Evolutionary conservation across 1,140 invertebrate genomes (phyloP), one percentile per base, ranked within the genome.

Genomic region (Pararge aegeria): DNA sequence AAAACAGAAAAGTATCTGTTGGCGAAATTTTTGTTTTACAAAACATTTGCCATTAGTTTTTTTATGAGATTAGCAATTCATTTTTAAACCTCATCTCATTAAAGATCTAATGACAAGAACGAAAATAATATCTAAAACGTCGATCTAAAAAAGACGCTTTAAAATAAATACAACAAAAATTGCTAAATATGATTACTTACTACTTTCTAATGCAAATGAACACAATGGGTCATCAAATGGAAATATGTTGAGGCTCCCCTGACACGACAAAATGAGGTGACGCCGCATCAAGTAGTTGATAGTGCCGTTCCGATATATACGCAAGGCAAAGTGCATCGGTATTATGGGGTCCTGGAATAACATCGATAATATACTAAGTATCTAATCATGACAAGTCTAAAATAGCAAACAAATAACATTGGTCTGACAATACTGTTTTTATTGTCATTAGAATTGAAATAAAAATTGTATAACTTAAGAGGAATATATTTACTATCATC

Each of bases 191-290:
- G 15, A 61, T 70, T 91, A 96, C 96, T 97, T 92, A 97, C 97
- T 97, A 92, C 96, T 97, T 92, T 98, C 97, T 92, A 98, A 95
- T 68, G 96, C 95, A 91, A 98, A 98, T 89, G 95, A 96, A 93
- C 97, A 98, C 87, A 95, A 93, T 66, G 97, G 97, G 92, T 97
- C 96, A 90, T 98, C 97, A 90, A 98, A 98, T 65, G 97, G 97
- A 90, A 98, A 98, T 90, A 98, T 97, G 85, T 97, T 96, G 66
- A 98, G 93, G 88, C 96, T 94, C 78, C 97, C 97, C 90, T 97
- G 95, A 90, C 97, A 98, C 57, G 96, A 97, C 70, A 98, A 90
- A 68, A 97, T 97, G 66, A 98, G 93, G 88, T 97, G 96, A 73
- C 96, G 93, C 87, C 96, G 93, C 94, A 97, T 97, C 80, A 96